Evolutionary conservation across 2,888 invertebrate species (phyloP).

Genomic region (Diachrysia chrysitis): DNA sequence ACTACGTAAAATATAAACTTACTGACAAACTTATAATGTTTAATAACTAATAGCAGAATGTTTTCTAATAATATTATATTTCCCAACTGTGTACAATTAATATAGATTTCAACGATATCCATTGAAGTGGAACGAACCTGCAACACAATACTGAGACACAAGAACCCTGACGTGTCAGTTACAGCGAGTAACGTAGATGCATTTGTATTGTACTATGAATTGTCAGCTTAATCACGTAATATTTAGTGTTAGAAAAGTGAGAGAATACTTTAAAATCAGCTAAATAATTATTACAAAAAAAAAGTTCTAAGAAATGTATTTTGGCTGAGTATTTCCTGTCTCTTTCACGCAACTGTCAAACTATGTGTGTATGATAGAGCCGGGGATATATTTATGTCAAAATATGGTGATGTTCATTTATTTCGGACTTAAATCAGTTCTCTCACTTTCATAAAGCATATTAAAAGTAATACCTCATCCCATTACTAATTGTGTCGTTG

Average conservation of each 20-base stretch:
- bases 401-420: background rate
- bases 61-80: background rate
- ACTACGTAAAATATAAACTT: background rate
- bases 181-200: constrained; percentile 39
- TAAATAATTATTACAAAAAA: background rate
- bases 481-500: constrained; percentile 27
- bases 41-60: too few relatives aligned
- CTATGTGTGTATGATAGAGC: too few relatives aligned
- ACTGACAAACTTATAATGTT: background rate
- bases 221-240: constrained; percentile 24
- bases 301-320: too few relatives aligned
- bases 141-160: constrained; percentile 8
- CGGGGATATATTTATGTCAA: background rate
- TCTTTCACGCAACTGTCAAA: background rate
- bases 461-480: constrained; percentile 16
- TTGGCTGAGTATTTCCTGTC: background rate
- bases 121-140: constrained; percentile 12
- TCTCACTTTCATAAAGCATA: constrained; percentile 18
- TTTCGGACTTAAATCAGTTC: constrained; percentile 2
- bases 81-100: constrained; percentile 11
- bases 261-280: constrained; percentile 10
- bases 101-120: constrained; percentile 17
- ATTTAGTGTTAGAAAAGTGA: constrained; percentile 20
- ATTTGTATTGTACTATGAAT: constrained; percentile 32
- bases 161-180: constrained; percentile 12